A percentile compares a stretch with the other conserved stretches of the same genome.
Evolutionary conservation across 2,113 vertebrate species (phyloP).

Genomic region (Gnathochromis pfefferi): DNA sequence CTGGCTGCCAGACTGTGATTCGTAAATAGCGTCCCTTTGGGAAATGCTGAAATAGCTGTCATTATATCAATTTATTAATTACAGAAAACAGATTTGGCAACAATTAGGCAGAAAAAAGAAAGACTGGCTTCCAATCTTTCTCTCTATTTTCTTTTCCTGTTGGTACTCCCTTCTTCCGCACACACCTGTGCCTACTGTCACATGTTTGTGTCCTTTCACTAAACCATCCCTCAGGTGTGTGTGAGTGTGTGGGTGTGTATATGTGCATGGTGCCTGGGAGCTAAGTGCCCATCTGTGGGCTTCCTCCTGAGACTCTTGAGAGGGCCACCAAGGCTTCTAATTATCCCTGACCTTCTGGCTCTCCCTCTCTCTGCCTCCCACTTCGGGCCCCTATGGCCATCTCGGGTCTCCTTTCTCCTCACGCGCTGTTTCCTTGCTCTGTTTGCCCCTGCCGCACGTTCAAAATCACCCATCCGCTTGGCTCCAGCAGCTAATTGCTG

Average conservation of each 20-base stretch:
- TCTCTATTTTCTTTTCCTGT: not conserved
- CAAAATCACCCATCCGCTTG: constrained; percentile 56
- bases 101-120: not conserved
- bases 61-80: not conserved
- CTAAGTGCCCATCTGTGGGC: constrained; percentile 59
- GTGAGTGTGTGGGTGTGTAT: not conserved
- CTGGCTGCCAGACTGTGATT: not conserved
- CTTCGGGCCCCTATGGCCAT: constrained; percentile 48
- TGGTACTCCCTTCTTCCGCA: not conserved
- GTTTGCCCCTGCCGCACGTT: constrained; percentile 32
- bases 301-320: constrained; percentile 66
- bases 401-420: constrained; percentile 22
- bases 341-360: constrained; percentile 78
- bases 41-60: not conserved
- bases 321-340: constrained; percentile 72
- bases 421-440: constrained; percentile 4
- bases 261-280: constrained; percentile 33
- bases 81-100: not conserved
- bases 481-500: constrained; percentile 65
- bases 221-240: not conserved
- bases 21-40: not conserved
- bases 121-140: not conserved
- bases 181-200: constrained; percentile 28
- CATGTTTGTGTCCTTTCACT: constrained; percentile 15
- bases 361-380: constrained; percentile 47